These are phyloP conservation scores for Amphiduros pacificus DNA, from an alignment of 2,888 invertebrate species.

Conservation along the genomic window DNA sequence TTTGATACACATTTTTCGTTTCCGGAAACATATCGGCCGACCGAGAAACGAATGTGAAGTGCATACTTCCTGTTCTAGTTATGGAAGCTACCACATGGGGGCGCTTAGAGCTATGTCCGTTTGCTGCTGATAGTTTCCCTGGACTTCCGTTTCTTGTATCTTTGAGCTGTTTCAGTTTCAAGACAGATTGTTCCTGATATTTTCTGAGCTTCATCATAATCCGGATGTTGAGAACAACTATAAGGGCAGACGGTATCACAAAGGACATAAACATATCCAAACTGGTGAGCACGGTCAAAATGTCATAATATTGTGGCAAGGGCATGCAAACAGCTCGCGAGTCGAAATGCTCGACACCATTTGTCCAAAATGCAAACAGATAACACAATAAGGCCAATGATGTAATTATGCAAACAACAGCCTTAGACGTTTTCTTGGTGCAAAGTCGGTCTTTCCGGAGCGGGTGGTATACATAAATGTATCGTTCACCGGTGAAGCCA, in stretches of 20 bases:
- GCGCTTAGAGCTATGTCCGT: neutral
- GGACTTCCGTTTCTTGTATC: neutral
- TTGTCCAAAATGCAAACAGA: conserved; percentile 16
- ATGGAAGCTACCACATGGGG: neutral
- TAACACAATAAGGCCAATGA: conserved; percentile 7
- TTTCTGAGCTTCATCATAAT: conserved; percentile 17
- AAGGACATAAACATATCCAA: conserved; percentile 14
- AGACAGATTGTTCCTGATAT: neutral
- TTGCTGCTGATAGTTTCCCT: no score
- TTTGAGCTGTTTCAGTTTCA: neutral
- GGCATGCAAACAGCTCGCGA: conserved; percentile 17
- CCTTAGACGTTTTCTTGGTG: conserved; percentile 2
- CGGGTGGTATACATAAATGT: conserved; percentile 24
- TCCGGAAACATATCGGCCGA: neutral
- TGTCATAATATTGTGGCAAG: conserved; percentile 12
- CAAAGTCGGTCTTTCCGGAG: conserved; percentile 23
- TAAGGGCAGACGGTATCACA: conserved; percentile 15
- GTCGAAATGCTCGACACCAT: conserved; percentile 9
- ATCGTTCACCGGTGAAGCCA: conserved; percentile 24
- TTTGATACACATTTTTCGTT: no score
- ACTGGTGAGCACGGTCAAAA: conserved; percentile 10
- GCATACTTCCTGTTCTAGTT: neutral
- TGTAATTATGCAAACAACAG: conserved; percentile 10
- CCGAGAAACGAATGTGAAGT: neutral
- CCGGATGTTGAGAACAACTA: conserved; percentile 19